Base-by-base conservation (phyloP, 2,888 invertebrate species). In the Scaptodrosophila latifasciaeformis region DNA sequence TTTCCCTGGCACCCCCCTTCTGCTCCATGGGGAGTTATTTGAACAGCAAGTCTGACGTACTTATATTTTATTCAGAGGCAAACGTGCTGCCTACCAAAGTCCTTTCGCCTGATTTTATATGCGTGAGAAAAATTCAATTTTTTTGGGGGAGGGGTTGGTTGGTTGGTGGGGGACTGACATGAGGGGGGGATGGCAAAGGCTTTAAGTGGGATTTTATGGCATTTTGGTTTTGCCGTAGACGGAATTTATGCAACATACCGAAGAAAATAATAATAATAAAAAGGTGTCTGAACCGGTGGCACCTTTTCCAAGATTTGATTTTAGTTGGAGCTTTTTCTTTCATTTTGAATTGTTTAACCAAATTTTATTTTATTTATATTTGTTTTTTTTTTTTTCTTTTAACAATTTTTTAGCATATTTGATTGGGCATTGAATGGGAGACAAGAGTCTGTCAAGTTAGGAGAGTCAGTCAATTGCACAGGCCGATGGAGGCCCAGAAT, bases 141-240 rank as follows among this genome's bases (percentile, higher is more conserved):
- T 42, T 12, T 13, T 12, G 15, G 47, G 15, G 45, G 2, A 34
- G 15, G 15, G 7, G 13, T 34, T 1, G 34, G 27, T 6, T n/a
- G 13, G 34, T 1, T 13, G 30, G 34, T 6, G 13, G 12, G 10
- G 13, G 34, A 10, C 12, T 12, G 13, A 30, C n/a, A 29, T 50
- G 44, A 42, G 67, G 46, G 34, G 56, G 42, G 9, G 46, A 45
- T 15, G 29, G 18, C 34, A 47, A 57, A n/a, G n/a, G 74, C 72
- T 71, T 79, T 72, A 79, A 72, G 59, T 59, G 69, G 43, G 47
- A 63, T 76, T 72, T 79, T 69, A 76, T 72, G 77, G 70, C 74
- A 71, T 70, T 70, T 55, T 56, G 54, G n/a, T 24, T 46, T 45
- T 54, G 30, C 62, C 62, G 49, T 59, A 79, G 71, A 72, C 71